These are phyloP conservation scores for Agrotis segetum DNA, from an alignment of 2,888 invertebrate genomes.

Conservation along the genomic window DNA sequence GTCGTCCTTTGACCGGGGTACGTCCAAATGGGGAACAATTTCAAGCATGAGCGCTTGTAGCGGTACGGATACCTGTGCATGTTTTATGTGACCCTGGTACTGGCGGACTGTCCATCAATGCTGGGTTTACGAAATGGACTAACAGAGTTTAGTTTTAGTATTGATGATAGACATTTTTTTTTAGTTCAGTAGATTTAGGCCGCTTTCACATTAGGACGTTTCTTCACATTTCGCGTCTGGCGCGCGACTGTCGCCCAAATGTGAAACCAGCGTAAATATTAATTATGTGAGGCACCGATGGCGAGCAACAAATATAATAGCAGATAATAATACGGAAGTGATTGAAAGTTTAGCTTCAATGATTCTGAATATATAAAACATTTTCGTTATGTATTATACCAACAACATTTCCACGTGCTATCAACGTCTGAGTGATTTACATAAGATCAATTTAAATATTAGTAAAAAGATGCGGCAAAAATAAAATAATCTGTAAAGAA, in stretches of 20 bases:
- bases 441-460: background rate
- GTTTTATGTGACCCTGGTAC: slow-evolving; percentile 40
- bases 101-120: background rate
- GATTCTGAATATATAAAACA: too few relatives aligned
- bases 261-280: too few relatives aligned
- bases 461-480: background rate
- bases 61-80: slow-evolving; percentile 9
- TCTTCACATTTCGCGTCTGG: too few relatives aligned
- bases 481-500: background rate
- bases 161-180: background rate
- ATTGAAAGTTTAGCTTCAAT: too few relatives aligned
- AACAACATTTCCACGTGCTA: background rate
- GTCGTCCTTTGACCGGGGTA: slow-evolving; percentile 56
- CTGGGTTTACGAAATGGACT: background rate
- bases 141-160: background rate
- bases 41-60: slow-evolving; percentile 65
- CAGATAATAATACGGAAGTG: too few relatives aligned
- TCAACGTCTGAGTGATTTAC: background rate
- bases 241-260: too few relatives aligned
- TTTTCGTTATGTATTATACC: background rate
- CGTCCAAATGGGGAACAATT: slow-evolving; percentile 63
- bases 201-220: too few relatives aligned
- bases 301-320: background rate
- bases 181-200: background rate
- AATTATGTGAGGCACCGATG: background rate